A percentile compares a stretch with the other conserved stretches of the same genome.
Evolutionary conservation across 2,797 vertebrate genomes (phyloP).

Genomic region (Coracias cyanogaster): DNA sequence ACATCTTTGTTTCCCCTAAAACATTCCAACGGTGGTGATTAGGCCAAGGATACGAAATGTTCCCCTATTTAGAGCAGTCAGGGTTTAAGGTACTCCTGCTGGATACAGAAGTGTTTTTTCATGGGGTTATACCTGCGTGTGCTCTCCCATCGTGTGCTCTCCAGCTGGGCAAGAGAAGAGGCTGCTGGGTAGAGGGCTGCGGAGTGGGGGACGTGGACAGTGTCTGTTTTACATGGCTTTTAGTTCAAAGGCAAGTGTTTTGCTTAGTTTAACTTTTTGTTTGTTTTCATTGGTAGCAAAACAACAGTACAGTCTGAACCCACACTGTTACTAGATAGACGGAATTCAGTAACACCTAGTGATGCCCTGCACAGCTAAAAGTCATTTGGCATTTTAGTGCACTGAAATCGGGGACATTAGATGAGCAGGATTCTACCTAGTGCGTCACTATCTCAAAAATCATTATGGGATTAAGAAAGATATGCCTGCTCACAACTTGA

Average conservation of each 20-base stretch:
- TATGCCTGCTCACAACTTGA: not conserved
- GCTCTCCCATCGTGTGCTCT: not conserved
- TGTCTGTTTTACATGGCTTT: not conserved
- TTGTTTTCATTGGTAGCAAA: not conserved
- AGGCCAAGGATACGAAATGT: not conserved
- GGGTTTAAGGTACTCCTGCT: not conserved
- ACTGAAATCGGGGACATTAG: not conserved
- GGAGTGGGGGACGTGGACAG: rapidly evolving
- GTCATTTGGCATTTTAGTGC: not conserved
- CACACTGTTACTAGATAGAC: not conserved
- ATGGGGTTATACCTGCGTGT: rapidly evolving
- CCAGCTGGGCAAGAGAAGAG: not conserved
- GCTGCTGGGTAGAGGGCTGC: not conserved
- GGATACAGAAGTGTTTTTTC: rapidly evolving
- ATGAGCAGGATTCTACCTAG: not conserved
- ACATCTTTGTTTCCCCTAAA: not conserved
- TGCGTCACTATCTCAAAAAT: not conserved
- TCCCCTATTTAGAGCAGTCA: not conserved
- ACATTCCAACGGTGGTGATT: not conserved
- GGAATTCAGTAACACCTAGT: not conserved
- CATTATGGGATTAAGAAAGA: not conserved
- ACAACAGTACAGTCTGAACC: not conserved
- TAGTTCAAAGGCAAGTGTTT: not conserved
- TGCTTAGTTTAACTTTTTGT: not conserved
- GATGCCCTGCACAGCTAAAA: not conserved